phyloP scores from a whole-genome alignment of 2,888 invertebrate genomes.

The Carabus problematicus region DNA sequence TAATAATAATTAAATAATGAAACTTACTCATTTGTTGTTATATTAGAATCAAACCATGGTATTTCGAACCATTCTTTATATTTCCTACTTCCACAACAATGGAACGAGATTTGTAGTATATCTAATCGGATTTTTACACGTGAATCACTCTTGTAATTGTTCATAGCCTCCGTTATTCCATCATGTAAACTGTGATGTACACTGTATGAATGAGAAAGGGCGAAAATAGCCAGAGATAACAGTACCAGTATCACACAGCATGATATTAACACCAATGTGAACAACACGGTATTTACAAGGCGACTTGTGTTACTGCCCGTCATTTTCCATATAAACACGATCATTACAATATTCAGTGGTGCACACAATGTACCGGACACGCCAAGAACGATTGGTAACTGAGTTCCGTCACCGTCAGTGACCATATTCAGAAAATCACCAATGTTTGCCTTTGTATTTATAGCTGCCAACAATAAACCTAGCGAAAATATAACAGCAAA shows the following conservation, averaged over 20 bases:
- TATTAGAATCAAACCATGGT: constrained; percentile 63
- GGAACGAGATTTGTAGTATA: constrained; percentile 67
- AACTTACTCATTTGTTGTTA: not conserved
- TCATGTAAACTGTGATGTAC: constrained; percentile 54
- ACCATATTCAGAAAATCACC: constrained; percentile 57
- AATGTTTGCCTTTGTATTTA: constrained; percentile 50
- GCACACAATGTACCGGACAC: constrained; percentile 51
- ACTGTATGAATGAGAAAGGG: constrained; percentile 52
- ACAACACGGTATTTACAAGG: constrained; percentile 23
- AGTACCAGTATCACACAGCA: constrained; percentile 31
- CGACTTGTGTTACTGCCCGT: not conserved
- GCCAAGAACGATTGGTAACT: constrained; percentile 49
- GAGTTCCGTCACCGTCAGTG: constrained; percentile 53
- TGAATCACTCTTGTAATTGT: constrained; percentile 64
- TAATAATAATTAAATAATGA: constrained; percentile 4
- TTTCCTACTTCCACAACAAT: constrained; percentile 68
- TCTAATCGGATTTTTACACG: constrained; percentile 66
- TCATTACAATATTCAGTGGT: constrained; percentile 47
- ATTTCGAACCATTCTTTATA: constrained; percentile 70
- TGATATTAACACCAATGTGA: not conserved
- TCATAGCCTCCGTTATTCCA: constrained; percentile 67
- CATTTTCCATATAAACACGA: constrained; percentile 1
- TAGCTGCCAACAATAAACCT: constrained; percentile 49
- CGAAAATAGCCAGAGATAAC: constrained; percentile 48
- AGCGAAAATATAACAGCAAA: constrained; percentile 50